Base-by-base conservation (phyloP, 35 echinoderm and acorn worm genomes). In the Apostichopus californicus region DNA sequence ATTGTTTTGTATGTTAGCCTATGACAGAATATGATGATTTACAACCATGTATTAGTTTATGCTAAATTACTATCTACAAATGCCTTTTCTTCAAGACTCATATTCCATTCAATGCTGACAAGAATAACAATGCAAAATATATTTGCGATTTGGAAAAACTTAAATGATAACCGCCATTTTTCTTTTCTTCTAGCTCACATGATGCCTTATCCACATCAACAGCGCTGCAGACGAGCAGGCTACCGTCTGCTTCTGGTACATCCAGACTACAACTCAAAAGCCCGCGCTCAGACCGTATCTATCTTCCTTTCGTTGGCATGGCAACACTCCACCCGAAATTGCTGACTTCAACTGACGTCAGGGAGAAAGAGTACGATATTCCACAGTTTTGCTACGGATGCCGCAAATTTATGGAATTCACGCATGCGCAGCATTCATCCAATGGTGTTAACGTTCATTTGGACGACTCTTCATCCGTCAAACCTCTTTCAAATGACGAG, bases 301-400 rank as follows among this genome's bases (percentile, higher is more conserved):
- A 94, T 53, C 28, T 94, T 13, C 93, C 78, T 5, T 91, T 94
- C 93, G 78, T 81, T 21, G 93, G 78, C 12, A 86, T 21, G 8
- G 93, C 93, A 24, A 55, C 78, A 1, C 65, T 94, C 9, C 78
- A 94, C 66, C 87, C 87, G 6, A 94, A 91, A 65, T 85, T 85
- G 18, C 12, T 94, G 12, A 90, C 87, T 14, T 55, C 93, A 53
- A 89, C 78, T 26, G 93, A 94, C 21, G 21, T 94, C 77, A 78
- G 93, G 17, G 88, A 82, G 54, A 82, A 59, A 68, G 66, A 85
- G 9, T 83, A 94, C 61, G 88, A 83, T 4, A 90, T 73, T 3
- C 93, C 93, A 18, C 64, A 94, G 12, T 86, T 94, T 15, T 94
- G 93, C 52, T 94, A 94, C 53, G 93, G 93, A 9, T 94, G 93